A percentile compares a stretch with the other conserved stretches of the same genome.
Evolutionary conservation across 2,797 vertebrate species (phyloP).

Genomic region (Hydrolagus colliei): DNA sequence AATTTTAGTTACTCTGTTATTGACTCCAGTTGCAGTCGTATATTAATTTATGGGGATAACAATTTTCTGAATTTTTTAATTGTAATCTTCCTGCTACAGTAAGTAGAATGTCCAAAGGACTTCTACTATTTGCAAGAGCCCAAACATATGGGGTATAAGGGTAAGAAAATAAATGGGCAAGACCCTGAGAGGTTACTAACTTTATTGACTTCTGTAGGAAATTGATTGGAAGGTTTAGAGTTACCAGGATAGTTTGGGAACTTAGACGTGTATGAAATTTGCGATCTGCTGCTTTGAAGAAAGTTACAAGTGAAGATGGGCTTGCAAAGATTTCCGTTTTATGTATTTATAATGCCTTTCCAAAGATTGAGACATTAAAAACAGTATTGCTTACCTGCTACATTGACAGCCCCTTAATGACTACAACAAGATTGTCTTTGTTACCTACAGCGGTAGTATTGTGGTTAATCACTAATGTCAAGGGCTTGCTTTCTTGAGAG

Average conservation of each 20-base stretch:
- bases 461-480: background rate
- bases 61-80: conserved; percentile 17
- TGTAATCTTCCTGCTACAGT: background rate
- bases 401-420: conserved; percentile 20
- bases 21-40: background rate
- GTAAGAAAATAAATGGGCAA: background rate
- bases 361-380: background rate
- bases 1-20: background rate
- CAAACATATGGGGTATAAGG: background rate
- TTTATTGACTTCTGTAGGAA: background rate
- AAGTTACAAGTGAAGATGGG: background rate
- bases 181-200: background rate
- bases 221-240: background rate
- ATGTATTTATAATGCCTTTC: background rate
- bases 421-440: background rate
- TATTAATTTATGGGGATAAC: background rate
- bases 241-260: background rate
- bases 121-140: background rate
- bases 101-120: background rate
- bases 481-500: background rate
- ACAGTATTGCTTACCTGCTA: background rate
- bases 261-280: conserved; percentile 4
- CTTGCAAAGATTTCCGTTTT: background rate
- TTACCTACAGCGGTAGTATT: background rate
- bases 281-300: background rate